Evolutionary conservation across 1,140 invertebrate genomes (phyloP).

Genomic region (Ceratosolen solmsi): DNA sequence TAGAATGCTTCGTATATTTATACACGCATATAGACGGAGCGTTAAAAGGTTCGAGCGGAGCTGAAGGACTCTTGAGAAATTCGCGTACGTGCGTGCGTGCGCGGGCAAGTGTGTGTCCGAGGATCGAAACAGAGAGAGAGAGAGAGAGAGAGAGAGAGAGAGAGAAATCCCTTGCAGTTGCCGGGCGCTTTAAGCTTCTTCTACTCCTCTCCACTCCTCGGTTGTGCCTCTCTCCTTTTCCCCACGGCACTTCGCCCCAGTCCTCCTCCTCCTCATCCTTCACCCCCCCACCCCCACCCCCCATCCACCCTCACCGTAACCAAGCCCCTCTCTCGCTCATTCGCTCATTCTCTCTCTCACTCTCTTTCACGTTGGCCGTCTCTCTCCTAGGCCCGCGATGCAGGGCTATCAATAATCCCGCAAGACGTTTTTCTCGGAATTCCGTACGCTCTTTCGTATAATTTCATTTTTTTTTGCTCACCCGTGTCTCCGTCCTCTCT

Average conservation of each 20-base stretch:
- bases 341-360: too few species aligned
- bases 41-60: constrained; percentile 11
- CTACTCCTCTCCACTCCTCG: neutral
- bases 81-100: neutral
- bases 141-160: constrained; percentile 33
- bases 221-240: neutral
- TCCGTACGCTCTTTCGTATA: constrained; percentile 47
- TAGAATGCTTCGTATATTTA: constrained; percentile 18
- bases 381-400: constrained; percentile 44
- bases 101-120: neutral
- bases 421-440: constrained; percentile 53
- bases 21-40: neutral
- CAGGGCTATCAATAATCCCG: constrained; percentile 53
- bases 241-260: too few species aligned
- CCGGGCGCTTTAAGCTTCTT: constrained; percentile 39
- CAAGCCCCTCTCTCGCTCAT: too few species aligned
- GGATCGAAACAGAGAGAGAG: constrained; percentile 5
- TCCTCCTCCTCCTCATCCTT: too few species aligned
- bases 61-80: constrained; percentile 29
- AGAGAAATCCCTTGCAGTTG: constrained; percentile 25
- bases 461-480: constrained; percentile 4
- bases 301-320: neutral
- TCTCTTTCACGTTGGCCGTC: too few species aligned
- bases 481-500: neutral
- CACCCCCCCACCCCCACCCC: neutral